Base-by-base conservation (phyloP, 2,888 invertebrate genomes). In the Temnothorax rugatulus region DNA sequence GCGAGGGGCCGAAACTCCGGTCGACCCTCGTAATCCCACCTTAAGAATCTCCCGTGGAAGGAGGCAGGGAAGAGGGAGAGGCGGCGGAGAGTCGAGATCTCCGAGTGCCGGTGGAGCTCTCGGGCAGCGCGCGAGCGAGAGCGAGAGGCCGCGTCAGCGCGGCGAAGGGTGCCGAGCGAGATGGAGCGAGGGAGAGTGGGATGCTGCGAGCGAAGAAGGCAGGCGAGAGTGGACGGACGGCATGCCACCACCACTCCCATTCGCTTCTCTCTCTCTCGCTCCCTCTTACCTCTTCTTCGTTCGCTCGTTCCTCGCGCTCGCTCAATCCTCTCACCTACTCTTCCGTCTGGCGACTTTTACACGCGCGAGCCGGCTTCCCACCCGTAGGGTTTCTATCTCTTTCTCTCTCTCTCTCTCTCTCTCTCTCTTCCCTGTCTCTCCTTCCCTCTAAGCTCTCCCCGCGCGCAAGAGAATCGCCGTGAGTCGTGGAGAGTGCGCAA, bases 161-260 rank as follows among this genome's bases (percentile, higher is more conserved):
- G 44, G 57, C n/a, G 18, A 57, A 44, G 29, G 13, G 38, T 66
- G 29, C 34, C 34, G 61, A 83, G 77, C 21, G 73, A 69, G 82
- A 64, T 57, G 52, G 59, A 64, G 21, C 41, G 63, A 68, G 76
- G 38, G 77, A 82, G 83, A 91, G 88, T 90, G 89, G 90, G 91
- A 91, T 91, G 91, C 90, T 92, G 91, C 86, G 84, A 88, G 88
- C 71, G 82, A 86, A 68, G 64, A 82, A 81, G 83, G 89, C 89
- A 91, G 93, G 94, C 94, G 94, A 94, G 94, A 94, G 95, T 95
- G 94, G 94, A 94, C 93, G 93, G 93, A 94, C 95, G 92, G 93
- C 94, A 94, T 94, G 93, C 95, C 94, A 93, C 94, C 91, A 84
- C 82, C 75, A 84, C 82, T 79, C 57, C 79, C 81, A 64, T 50